Percentiles rank a stretch among this genome's conserved stretches.
phyloP scores from a whole-genome alignment of 2,113 vertebrate genomes.

The Zosterops borbonicus region DNA sequence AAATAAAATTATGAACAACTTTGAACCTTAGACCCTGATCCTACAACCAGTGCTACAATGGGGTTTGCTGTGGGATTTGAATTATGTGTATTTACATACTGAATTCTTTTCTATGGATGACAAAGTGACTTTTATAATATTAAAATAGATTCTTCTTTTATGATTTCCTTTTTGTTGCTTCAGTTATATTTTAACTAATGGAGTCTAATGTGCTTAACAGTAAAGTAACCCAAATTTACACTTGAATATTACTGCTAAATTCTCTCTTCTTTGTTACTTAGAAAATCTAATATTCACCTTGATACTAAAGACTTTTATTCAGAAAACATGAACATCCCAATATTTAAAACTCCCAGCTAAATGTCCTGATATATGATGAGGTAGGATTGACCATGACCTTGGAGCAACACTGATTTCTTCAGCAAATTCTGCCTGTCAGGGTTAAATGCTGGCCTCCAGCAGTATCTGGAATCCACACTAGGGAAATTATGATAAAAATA shows the following conservation, averaged over 20 bases:
- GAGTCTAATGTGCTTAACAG: not conserved
- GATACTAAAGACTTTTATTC: not conserved
- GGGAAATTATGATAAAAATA: constrained; percentile 58
- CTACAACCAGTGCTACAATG: not conserved
- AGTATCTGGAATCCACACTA: not conserved
- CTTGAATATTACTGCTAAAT: not conserved
- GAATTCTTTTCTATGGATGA: not conserved
- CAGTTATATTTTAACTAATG: not conserved
- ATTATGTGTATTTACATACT: not conserved
- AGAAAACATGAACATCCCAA: not conserved
- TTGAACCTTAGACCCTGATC: not conserved
- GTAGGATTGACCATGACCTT: not conserved
- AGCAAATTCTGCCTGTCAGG: not conserved
- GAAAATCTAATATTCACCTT: not conserved
- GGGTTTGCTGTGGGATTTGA: not conserved
- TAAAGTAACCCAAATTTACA: not conserved
- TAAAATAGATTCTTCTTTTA: not conserved
- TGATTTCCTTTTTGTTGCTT: not conserved
- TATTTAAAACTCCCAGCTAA: not conserved
- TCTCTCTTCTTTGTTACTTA: not conserved
- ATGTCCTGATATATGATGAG: not conserved
- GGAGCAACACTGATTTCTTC: not conserved
- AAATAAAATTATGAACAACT: not conserved
- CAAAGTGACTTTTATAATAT: not conserved
- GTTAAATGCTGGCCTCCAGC: constrained; percentile 1